These are phyloP conservation scores for Xiphydria camelus DNA, from an alignment of 2,888 invertebrate genomes.

Conservation along the genomic window DNA sequence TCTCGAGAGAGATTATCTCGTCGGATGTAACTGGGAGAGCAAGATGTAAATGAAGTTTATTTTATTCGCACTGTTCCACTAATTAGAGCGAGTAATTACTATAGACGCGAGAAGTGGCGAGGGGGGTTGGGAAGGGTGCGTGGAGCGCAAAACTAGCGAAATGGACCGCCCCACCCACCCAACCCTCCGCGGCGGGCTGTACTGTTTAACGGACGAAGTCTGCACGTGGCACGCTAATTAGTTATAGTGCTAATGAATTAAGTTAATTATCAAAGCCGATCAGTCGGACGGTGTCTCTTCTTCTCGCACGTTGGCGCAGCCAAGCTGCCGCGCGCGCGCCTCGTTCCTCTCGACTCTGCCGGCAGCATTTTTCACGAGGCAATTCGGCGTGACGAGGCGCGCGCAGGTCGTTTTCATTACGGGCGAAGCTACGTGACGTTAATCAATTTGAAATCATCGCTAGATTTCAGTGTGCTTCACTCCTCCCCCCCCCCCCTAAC, in stretches of 20 bases:
- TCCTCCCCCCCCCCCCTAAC: no score
- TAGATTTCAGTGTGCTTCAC: no score
- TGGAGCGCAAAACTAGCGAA: conserved; percentile 1
- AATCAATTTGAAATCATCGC: no score
- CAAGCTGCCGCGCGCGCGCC: no score
- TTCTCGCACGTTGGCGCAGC: not conserved
- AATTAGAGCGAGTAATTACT: conserved; percentile 1
- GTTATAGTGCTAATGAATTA: conserved; percentile 1
- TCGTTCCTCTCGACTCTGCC: no score
- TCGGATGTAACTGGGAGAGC: not conserved
- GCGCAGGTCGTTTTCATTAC: no score
- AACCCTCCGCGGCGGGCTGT: conserved; percentile 1
- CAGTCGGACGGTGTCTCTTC: not conserved
- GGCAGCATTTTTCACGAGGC: no score
- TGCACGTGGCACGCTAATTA: conserved; percentile 1
- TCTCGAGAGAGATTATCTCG: no score
- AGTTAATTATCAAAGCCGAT: conserved; percentile 1
- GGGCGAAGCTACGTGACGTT: no score
- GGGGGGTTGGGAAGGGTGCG: not conserved
- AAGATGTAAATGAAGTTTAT: not conserved
- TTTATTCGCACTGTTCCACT: not conserved
- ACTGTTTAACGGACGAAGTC: not conserved
- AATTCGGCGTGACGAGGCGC: no score
- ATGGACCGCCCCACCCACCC: conserved; percentile 4
- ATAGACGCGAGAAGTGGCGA: not conserved